Base-by-base conservation (phyloP, 2,797 vertebrate genomes). In the Borostomias antarcticus region DNA sequence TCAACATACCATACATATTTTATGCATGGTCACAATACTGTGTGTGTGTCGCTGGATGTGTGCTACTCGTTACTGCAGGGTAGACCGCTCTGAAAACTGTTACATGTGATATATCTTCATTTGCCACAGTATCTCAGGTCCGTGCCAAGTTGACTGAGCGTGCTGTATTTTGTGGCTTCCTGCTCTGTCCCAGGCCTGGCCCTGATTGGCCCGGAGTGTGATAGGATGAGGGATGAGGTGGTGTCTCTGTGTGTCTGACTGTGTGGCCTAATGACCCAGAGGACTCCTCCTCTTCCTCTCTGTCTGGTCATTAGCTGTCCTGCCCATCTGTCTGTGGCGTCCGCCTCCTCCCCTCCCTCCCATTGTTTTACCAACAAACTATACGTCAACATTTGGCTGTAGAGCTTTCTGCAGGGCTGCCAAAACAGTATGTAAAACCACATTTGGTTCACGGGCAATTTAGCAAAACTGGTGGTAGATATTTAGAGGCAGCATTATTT, bases 51-150 rank as follows among this genome's bases (percentile, higher is more conserved):
- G n/a, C n/a, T n/a, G n/a, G n/a, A n/a, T n/a, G n/a, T n/a, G n/a
- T n/a, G n/a, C n/a, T n/a, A n/a, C n/a, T n/a, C n/a, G n/a, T n/a
- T n/a, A n/a, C n/a, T n/a, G n/a, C n/a, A n/a, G n/a, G n/a, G n/a
- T n/a, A n/a, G n/a, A n/a, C 40, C n/a, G 17, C 40, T 45, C 17
- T 45, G 40, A 45, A 45, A 45, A 17, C 13, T 15, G 40, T 4
- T 76, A 76, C 73, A 58, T 72, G 85, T 76, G 69, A 85, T 90
- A 82, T 72, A 68, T 90, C 85, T 86, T 89, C 84, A 83, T 89
- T 90, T 88, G 74, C 70, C 54, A 56, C 77, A 70, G 75, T 79
- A 72, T 84, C 73, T 84, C 47, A 73, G 75, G 77, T 79, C 67
- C 76, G 82, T 76, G 87, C 85, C 86, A 81, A 82, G 81, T 72